Evolutionary conservation across 53 echinoderm and acorn worm genomes (phyloP), one percentile per base, ranked within the genome.

Genomic region (Zoroaster sp.): DNA sequence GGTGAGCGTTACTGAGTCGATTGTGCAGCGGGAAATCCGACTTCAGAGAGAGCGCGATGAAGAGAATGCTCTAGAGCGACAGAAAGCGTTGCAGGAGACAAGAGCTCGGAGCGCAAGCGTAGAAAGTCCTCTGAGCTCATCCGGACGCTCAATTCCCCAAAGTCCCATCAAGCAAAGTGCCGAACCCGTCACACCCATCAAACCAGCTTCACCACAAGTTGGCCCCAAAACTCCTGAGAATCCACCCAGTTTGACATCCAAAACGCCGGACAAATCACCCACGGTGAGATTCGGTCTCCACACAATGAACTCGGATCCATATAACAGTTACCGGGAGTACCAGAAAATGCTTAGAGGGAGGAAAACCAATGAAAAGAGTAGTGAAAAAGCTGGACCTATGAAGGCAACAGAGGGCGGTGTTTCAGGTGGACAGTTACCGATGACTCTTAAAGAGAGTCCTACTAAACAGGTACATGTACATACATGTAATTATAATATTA

Each of bases 1-100:
- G 36, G 46, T 69, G 10, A 45, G 13, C 33, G 49, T 47, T 37
- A 89, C 73, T 30, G 94, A 94, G 44, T 89, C 92, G 6, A 72
- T 91, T 39, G 89, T 94, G 34, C 90, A 96, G 59, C 80, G 90
- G 30, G 96, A 96, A 35, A 91, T 95, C 38, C 91, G 95, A 7
- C 70, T 95, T 11, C 90, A 88, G 73, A 93, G 73, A 40, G 94
- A 94, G 36, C 87, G 88, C 2, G 86, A 89, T 20, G 77, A 51
- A 25, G 59, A 55, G 15, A 69, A 72, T 47, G 72, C 51, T 3
- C 36, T 69, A 5, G 85, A 85, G 85, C 70, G 85, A 9, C 85
- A 38, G 71, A 69, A 33, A 37, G 72, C 85, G n/a, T 42, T 85
- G 49, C 69, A 71, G 31, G 85, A 85, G 47, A 85, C 85, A 7